These are phyloP conservation scores for Sorex maritimensis DNA, from an alignment of 2,797 vertebrate genomes.

Conservation along the genomic window DNA sequence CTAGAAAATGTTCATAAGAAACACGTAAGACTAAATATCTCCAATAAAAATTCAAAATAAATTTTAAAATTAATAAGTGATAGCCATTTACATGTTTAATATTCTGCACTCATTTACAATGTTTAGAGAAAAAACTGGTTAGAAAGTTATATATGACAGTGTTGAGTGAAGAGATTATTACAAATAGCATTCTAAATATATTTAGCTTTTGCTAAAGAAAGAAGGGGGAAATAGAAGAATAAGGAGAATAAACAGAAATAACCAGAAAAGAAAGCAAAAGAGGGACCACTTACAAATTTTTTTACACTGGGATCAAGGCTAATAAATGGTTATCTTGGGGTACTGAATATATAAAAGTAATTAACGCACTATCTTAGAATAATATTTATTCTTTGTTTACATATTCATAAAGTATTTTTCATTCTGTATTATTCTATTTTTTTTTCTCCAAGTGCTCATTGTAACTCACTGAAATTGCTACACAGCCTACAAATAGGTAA, in stretches of 20 bases:
- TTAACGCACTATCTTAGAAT: background rate
- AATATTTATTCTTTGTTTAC: background rate
- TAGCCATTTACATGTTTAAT: background rate
- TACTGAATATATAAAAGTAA: slow-evolving; percentile 22
- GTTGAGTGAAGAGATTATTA: background rate
- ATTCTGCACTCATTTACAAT: background rate
- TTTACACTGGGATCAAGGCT: background rate
- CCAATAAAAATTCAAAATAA: too few species aligned
- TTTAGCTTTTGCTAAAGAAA: background rate
- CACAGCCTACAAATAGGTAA: background rate
- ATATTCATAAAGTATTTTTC: background rate
- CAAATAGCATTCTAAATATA: background rate
- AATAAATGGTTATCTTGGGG: background rate
- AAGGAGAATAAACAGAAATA: background rate
- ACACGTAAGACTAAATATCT: background rate
- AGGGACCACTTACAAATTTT: background rate
- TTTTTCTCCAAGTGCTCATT: slow-evolving; percentile 15
- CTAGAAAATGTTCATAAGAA: background rate
- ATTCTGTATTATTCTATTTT: background rate
- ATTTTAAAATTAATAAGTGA: too few species aligned
- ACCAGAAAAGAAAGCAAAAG: background rate
- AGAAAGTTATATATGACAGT: background rate
- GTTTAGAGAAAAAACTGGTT: background rate
- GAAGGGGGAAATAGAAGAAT: background rate
- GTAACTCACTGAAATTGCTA: background rate